A percentile compares a stretch with the other conserved stretches of the same genome.
Evolutionary conservation across 1,140 invertebrate genomes (phyloP).

Genomic region (Tyrophagus putrescentiae): DNA sequence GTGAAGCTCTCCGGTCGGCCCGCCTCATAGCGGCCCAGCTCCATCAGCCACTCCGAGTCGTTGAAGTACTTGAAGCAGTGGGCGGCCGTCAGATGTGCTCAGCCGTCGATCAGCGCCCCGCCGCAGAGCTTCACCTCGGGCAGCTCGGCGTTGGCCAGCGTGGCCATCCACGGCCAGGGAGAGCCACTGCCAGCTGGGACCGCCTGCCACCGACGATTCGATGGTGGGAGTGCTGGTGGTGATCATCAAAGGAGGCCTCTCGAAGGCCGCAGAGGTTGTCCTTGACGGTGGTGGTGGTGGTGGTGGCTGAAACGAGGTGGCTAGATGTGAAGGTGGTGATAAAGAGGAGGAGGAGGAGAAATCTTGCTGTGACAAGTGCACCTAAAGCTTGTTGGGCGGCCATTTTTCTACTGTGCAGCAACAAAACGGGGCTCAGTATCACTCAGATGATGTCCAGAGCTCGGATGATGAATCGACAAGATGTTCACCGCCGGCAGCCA

Average conservation of each 20-base stretch:
- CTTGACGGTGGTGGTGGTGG: too few species aligned
- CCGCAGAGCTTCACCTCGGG: conserved; percentile 45
- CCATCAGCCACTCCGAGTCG: background rate
- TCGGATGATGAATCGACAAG: too few species aligned
- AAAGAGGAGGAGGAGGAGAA: too few species aligned
- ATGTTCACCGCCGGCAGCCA: too few species aligned
- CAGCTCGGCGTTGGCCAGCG: background rate
- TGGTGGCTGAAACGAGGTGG: too few species aligned
- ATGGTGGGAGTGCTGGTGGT: background rate
- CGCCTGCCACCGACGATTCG: conserved; percentile 1
- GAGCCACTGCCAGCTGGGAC: background rate
- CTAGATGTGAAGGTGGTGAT: too few species aligned
- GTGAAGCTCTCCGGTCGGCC: background rate
- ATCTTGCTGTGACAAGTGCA: too few species aligned
- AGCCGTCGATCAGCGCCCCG: conserved; percentile 61
- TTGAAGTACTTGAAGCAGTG: conserved; percentile 53
- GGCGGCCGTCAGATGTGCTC: conserved; percentile 72
- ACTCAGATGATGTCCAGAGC: too few species aligned
- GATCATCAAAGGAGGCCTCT: background rate
- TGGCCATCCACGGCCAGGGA: conserved; percentile 9
- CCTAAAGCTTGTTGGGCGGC: too few species aligned
- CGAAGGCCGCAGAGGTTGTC: conserved; percentile 6
- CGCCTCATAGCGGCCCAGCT: background rate
- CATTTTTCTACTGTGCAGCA: too few species aligned
- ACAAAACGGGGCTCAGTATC: too few species aligned